Evolutionary conservation across 2,888 invertebrate species (phyloP).

Genomic region (Helicoverpa assulta): DNA sequence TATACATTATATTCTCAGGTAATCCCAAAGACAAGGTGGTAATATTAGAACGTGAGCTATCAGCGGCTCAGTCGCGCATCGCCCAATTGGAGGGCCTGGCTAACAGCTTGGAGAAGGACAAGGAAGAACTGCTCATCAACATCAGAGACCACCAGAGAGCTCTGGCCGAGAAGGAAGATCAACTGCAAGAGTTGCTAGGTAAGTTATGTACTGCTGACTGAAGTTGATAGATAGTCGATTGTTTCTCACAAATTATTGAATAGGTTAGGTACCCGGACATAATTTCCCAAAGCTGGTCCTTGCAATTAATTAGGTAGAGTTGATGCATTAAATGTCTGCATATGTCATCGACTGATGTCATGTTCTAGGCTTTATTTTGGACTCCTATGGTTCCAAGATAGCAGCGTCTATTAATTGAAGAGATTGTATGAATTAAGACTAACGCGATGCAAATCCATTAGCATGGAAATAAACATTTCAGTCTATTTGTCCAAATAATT

Average conservation of each 20-base stretch:
- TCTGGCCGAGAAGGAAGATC: conserved; percentile 82
- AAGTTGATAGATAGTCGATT: no score
- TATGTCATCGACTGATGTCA: conserved; percentile 17
- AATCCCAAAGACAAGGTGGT: conserved; percentile 85
- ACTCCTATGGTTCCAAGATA: neutral
- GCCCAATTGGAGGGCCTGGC: conserved; percentile 84
- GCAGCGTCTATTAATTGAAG: neutral
- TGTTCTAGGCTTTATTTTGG: neutral
- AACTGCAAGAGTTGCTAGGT: conserved; percentile 84
- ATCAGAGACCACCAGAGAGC: conserved; percentile 90
- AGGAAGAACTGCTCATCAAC: conserved; percentile 92
- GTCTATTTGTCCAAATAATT: conserved; percentile 12
- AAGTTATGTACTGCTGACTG: conserved; percentile 35
- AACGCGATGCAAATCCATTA: conserved; percentile 35
- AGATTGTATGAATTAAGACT: conserved; percentile 28
- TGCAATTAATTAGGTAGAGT: no score
- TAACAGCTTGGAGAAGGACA: conserved; percentile 89
- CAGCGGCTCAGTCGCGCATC: conserved; percentile 77
- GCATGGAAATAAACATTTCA: conserved; percentile 17
- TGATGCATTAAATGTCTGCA: conserved; percentile 16
- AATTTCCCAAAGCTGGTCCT: no score
- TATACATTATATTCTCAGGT: conserved; percentile 66
- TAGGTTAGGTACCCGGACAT: no score
- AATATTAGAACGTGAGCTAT: conserved; percentile 82
- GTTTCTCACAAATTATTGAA: no score